Evolutionary conservation across 2,113 vertebrate genomes (phyloP), one percentile per base, ranked within the genome.

Genomic region (Odontophorus gujanensis): DNA sequence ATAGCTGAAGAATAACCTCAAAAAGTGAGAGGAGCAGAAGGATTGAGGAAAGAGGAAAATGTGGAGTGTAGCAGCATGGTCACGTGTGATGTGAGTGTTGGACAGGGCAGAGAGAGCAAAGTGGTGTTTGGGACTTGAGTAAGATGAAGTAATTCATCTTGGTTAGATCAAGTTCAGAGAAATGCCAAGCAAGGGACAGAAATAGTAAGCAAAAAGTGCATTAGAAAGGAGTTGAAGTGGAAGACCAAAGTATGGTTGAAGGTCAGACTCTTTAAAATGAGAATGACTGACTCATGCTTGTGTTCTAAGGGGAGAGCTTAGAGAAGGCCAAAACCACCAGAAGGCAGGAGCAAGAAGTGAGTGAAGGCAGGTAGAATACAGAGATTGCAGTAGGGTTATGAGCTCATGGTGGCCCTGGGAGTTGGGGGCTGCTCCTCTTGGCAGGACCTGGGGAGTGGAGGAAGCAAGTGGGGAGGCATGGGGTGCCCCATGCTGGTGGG

Each of bases 91-190:
- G 40, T 40, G 76, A 58, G 25, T 45, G 10, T 30, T 66, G 36
- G 68, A 47, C 47, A 51, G 19, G 62, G 45, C 48, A 48, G 36
- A n/a, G 40, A 76, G 47, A 88, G 45, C 17, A 71, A 28, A 32
- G 32, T 36, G 8, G 18, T 53, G 38, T 71, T 93, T 86, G 72
- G 45, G 61, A 63, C 17, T 61, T 43, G 16, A 76, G 17, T 40
- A 51, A 81, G 42, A 65, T 62, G 55, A 85, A 92, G 42, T 81
- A 19, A 71, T 91, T 95, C 2, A 2, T 96, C 72, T 85, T 82
- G 38, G 86, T 93, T 92, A 83, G 85, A 83, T 77, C 7, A 83
- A 92, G 81, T 67, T 83, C 51, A 80, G 65, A 72, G 45, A 95
- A 94, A 93, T 92, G 90, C 55, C 90, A 93, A 11, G 67, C 34